Evolutionary conservation across 2,888 invertebrate species (phyloP).

Genomic region (Drosophila imparisetae): DNA sequence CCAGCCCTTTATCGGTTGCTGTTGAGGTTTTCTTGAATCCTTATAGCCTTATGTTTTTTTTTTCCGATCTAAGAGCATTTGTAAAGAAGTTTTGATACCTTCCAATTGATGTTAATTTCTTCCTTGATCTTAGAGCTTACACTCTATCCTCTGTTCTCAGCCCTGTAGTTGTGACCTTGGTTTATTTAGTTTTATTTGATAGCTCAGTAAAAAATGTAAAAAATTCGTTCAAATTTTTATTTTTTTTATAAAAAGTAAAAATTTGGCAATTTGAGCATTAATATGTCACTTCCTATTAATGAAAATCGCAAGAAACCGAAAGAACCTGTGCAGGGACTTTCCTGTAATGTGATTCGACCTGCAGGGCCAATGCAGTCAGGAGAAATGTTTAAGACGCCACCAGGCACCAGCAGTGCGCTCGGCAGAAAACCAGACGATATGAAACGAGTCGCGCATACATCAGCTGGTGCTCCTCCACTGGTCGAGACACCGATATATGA

Average conservation of each 20-base stretch:
- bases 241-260: slow-evolving; percentile 22
- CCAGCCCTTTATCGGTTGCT: not conserved
- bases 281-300: slow-evolving; percentile 74
- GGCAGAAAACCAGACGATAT: no score
- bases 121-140: not conserved
- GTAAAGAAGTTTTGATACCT: not conserved
- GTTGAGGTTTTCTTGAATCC: not conserved
- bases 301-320: slow-evolving; percentile 65
- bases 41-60: not conserved
- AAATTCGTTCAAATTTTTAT: slow-evolving; percentile 17
- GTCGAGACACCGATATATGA: no score
- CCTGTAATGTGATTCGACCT: no score
- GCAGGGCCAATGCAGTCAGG: no score
- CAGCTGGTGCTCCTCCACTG: no score
- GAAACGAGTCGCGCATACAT: no score
- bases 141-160: not conserved
- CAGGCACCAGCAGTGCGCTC: slow-evolving; percentile 58
- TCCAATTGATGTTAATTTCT: not conserved
- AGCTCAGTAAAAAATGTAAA: no score
- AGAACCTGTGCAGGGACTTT: slow-evolving; percentile 17
- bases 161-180: no score
- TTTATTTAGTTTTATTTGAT: no score
- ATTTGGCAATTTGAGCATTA: not conserved
- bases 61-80: not conserved
- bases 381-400: not conserved